Conservation (phyloP, 2,888 invertebrate genomes). For the Pterostichus niger region DNA sequence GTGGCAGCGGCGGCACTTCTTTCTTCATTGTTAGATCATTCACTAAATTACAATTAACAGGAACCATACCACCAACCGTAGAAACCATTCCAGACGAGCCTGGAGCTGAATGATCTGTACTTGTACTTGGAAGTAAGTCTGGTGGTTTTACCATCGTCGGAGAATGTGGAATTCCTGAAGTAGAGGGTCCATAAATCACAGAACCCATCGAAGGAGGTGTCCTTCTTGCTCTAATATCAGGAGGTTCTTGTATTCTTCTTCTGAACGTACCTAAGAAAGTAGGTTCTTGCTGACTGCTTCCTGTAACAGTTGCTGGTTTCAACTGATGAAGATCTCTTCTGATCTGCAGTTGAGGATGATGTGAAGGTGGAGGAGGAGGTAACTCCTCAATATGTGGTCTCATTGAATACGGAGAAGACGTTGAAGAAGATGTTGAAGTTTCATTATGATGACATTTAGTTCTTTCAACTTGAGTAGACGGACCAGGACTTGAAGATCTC, state of each 20-base stretch:
- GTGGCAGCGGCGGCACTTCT: slow-evolving; percentile 79
- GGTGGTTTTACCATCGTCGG: slow-evolving; percentile 78
- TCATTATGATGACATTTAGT: slow-evolving; percentile 84
- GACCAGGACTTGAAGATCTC: slow-evolving; percentile 71
- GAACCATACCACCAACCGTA: too few relatives aligned
- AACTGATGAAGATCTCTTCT: slow-evolving; percentile 85
- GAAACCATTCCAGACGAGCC: slow-evolving; percentile 14
- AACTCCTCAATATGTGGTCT: slow-evolving; percentile 82
- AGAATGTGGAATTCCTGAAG: slow-evolving; percentile 75
- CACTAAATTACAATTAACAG: slow-evolving; percentile 70
- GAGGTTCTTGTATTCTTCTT: slow-evolving; percentile 79
- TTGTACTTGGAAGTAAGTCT: slow-evolving; percentile 67
- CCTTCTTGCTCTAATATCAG: slow-evolving; percentile 51
- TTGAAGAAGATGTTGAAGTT: slow-evolving; percentile 74
- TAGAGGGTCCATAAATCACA: slow-evolving; percentile 53
- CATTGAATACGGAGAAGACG: slow-evolving; percentile 83
- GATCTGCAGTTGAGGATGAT: slow-evolving; percentile 82
- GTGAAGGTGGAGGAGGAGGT: slow-evolving; percentile 72
- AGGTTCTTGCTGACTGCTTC: slow-evolving; percentile 78
- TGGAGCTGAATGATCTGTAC: background rate
- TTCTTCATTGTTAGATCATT: slow-evolving; percentile 77
- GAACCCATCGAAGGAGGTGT: slow-evolving; percentile 58
- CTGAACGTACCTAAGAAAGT: slow-evolving; percentile 80
- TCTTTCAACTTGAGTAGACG: slow-evolving; percentile 78
- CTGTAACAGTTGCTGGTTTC: slow-evolving; percentile 76